phyloP scores from a whole-genome alignment of 2,888 invertebrate genomes.

The Uloborus plumipes region DNA sequence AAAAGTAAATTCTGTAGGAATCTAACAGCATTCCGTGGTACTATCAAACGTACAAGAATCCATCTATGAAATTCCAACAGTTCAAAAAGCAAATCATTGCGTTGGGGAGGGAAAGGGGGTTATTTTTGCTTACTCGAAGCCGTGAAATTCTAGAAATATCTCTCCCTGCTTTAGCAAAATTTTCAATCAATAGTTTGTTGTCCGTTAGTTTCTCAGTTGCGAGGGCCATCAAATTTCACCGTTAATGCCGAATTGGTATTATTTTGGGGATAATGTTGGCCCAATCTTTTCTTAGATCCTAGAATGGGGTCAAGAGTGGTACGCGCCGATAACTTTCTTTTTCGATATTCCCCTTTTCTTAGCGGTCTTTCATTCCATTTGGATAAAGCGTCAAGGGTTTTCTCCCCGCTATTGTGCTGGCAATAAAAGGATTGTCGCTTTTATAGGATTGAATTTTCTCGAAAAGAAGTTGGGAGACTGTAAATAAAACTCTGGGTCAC shows the following conservation, averaged over 20 bases:
- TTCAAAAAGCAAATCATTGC: constrained; percentile 44
- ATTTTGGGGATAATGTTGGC: constrained; percentile 45
- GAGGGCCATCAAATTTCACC: constrained; percentile 30
- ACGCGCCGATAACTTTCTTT: constrained; percentile 40
- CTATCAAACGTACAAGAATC: neutral
- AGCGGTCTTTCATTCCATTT: neutral
- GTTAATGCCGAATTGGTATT: constrained; percentile 50
- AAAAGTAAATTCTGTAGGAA: constrained; percentile 22
- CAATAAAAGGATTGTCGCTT: too few relatives aligned
- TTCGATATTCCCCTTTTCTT: constrained; percentile 8
- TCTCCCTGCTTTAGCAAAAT: constrained; percentile 11
- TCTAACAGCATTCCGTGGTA: too few relatives aligned
- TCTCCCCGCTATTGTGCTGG: neutral
- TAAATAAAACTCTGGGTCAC: neutral
- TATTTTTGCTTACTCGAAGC: constrained; percentile 8
- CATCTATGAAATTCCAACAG: constrained; percentile 31
- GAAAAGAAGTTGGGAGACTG: too few relatives aligned
- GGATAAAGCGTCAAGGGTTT: neutral
- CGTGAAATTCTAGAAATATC: constrained; percentile 16
- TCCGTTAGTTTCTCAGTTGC: constrained; percentile 41
- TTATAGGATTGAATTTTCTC: too few relatives aligned
- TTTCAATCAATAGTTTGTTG: constrained; percentile 51
- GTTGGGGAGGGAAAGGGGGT: constrained; percentile 20
- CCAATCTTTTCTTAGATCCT: constrained; percentile 25
- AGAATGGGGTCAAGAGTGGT: constrained; percentile 52